Conservation (phyloP, 2,797 vertebrate species). For the Xenopus petersii region DNA sequence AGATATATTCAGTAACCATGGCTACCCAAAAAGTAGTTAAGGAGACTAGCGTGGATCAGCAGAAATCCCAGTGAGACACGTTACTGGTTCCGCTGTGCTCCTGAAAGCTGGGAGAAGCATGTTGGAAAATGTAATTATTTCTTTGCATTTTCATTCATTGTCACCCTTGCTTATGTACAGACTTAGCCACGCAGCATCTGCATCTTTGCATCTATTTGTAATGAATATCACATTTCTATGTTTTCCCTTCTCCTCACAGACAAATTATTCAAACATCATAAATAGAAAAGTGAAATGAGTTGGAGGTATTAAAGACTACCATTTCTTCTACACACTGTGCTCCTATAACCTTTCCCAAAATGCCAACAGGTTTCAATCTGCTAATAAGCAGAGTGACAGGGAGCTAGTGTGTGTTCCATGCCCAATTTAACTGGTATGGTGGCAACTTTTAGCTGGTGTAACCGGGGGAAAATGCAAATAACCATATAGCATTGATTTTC, state of each 20-base stretch:
- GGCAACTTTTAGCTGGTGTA: no score
- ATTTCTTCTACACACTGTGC: not conserved
- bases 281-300: not conserved
- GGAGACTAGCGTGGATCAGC: conserved; percentile 47
- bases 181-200: conserved; percentile 33
- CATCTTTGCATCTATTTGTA: conserved; percentile 28
- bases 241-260: conserved; percentile 1
- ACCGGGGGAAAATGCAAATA: no score
- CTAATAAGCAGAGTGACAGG: no score
- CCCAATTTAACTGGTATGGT: no score
- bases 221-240: conserved; percentile 1
- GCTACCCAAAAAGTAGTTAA: conserved; percentile 50
- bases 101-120: conserved; percentile 37
- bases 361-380: not conserved
- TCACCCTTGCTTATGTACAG: conserved; percentile 45
- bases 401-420: no score
- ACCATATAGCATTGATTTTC: no score
- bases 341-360: not conserved
- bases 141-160: conserved; percentile 35
- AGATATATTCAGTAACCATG: conserved; percentile 49
- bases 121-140: conserved; percentile 41
- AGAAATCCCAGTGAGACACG: conserved; percentile 45
- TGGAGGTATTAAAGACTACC: no score
- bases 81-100: conserved; percentile 36
- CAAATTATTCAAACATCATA: conserved; percentile 24